Evolutionary conservation across 1,140 invertebrate genomes (phyloP).

Genomic region (Calycopis cecrops): DNA sequence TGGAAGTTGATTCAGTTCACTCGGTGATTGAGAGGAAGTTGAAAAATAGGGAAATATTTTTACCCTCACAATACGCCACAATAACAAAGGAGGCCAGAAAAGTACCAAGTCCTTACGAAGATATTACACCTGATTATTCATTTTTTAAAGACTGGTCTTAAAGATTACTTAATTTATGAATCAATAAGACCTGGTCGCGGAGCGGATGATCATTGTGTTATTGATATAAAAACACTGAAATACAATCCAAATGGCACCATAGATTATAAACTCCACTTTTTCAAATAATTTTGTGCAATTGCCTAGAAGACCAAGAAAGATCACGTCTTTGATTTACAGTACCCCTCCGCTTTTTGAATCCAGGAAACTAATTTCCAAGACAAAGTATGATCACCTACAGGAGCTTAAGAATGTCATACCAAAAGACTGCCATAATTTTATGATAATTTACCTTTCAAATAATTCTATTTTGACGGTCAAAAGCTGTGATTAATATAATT

Average conservation of each 20-base stretch:
- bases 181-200: constrained; percentile 22
- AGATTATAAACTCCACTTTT: constrained; percentile 14
- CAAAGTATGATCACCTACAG: constrained; percentile 10
- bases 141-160: constrained; percentile 24
- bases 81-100: constrained; percentile 23
- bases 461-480: too few species aligned
- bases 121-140: constrained; percentile 20
- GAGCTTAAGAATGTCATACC: too few species aligned
- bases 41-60: constrained; percentile 19
- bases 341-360: constrained; percentile 1
- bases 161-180: constrained; percentile 20
- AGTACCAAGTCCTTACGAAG: constrained; percentile 23
- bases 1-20: constrained; percentile 41
- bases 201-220: constrained; percentile 14
- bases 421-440: too few species aligned
- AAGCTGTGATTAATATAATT: too few species aligned
- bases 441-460: too few species aligned
- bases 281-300: constrained; percentile 12
- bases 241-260: constrained; percentile 15
- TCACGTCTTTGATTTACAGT: background rate
- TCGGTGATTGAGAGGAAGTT: constrained; percentile 20
- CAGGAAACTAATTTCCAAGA: constrained; percentile 9
- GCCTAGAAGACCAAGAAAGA: constrained; percentile 8
- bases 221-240: constrained; percentile 13
- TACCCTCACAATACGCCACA: constrained; percentile 23